Evolutionary conservation across 2,888 invertebrate genomes (phyloP).

Genomic region (Himalopsyche anomala): DNA sequence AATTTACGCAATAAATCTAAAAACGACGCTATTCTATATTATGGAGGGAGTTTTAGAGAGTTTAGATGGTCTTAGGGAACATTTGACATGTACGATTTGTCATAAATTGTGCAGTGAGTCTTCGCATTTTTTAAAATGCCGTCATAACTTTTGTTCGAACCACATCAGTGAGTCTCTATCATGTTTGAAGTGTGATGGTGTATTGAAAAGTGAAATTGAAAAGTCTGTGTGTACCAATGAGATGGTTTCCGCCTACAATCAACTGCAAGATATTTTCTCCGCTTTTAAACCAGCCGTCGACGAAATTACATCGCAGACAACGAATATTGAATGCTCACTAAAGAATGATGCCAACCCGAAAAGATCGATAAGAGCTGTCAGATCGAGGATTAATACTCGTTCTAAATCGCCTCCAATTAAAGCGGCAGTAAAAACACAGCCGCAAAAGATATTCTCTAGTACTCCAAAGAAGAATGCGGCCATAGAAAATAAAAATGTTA

Average conservation of each 20-base stretch:
- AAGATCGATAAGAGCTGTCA: not conserved
- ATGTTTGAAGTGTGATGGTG: constrained; percentile 68
- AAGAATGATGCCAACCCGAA: not conserved
- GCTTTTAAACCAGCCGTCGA: constrained; percentile 44
- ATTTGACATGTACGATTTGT: constrained; percentile 72
- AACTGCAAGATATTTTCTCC: constrained; percentile 68
- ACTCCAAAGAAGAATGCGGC: not conserved
- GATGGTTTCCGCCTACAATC: constrained; percentile 53
- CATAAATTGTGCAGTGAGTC: constrained; percentile 71
- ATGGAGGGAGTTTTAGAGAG: constrained; percentile 70
- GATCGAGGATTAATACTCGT: not conserved
- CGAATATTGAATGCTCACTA: not conserved
- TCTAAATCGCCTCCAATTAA: not conserved
- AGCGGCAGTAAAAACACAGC: too few relatives aligned
- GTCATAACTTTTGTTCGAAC: constrained; percentile 72
- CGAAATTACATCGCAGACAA: not conserved
- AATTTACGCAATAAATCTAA: not conserved
- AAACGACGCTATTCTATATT: not conserved
- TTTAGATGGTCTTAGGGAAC: constrained; percentile 70
- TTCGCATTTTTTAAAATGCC: constrained; percentile 73
- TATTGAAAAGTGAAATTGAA: not conserved
- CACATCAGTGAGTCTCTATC: constrained; percentile 69
- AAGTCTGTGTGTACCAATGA: constrained; percentile 30
- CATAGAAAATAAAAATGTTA: not conserved
- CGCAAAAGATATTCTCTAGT: too few relatives aligned